phyloP scores from a whole-genome alignment of 2,888 invertebrate species.

The Branchellion lobata region DNA sequence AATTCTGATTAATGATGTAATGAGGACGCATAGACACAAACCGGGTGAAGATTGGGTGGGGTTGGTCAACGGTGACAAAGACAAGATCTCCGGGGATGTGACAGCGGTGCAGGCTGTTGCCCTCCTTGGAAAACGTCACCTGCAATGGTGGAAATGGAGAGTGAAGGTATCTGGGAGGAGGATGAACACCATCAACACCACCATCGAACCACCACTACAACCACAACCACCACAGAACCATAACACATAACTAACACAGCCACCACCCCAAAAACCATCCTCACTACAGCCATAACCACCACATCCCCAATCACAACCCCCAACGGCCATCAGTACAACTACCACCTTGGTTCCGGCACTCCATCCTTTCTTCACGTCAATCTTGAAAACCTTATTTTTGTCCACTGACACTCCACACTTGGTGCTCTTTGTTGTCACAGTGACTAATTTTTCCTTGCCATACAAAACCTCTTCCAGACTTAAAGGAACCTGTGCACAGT shows the following conservation, averaged over 20 bases:
- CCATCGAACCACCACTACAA: too few species aligned
- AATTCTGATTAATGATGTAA: too few species aligned
- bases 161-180: background rate
- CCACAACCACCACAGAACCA: too few species aligned
- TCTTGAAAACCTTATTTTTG: slow-evolving; percentile 87
- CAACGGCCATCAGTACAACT: too few species aligned
- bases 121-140: slow-evolving; percentile 90
- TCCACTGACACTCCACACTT: slow-evolving; percentile 73
- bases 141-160: slow-evolving; percentile 58
- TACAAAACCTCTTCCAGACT: slow-evolving; percentile 83
- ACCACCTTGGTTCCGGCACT: slow-evolving; percentile 93
- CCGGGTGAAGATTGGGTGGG: slow-evolving; percentile 84
- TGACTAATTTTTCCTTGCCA: slow-evolving; percentile 97
- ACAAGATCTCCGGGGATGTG: slow-evolving; percentile 94
- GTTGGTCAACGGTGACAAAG: slow-evolving; percentile 92
- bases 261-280: too few species aligned
- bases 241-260: too few species aligned
- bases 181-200: too few species aligned
- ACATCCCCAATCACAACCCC: too few species aligned
- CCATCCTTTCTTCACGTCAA: slow-evolving; percentile 95
- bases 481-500: slow-evolving; percentile 30
- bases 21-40: slow-evolving; percentile 71
- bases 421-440: slow-evolving; percentile 78
- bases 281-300: too few species aligned
- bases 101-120: slow-evolving; percentile 85